Percentiles rank a stretch among this genome's conserved stretches.
phyloP scores from a whole-genome alignment of 2,113 vertebrate genomes.

The Chionomys nivalis region DNA sequence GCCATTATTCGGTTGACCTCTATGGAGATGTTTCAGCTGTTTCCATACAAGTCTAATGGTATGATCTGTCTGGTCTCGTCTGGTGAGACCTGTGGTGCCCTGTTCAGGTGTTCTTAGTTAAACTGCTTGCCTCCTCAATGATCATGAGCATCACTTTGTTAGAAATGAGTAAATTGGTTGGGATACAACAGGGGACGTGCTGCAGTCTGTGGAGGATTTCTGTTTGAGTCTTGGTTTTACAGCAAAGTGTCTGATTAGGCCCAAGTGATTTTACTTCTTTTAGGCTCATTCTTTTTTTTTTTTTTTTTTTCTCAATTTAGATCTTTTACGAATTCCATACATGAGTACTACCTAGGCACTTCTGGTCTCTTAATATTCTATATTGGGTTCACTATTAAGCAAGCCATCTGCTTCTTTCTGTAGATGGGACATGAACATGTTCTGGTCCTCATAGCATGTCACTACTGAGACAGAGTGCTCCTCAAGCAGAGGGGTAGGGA shows the following conservation, averaged over 20 bases:
- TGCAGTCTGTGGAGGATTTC: conserved; percentile 34
- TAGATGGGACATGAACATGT: not conserved
- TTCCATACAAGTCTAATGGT: not conserved
- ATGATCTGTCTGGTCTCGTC: not conserved
- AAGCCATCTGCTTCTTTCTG: not conserved
- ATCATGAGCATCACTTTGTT: conserved; percentile 37
- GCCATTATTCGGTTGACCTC: not conserved
- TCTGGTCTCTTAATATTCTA: not conserved
- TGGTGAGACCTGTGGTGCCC: not conserved
- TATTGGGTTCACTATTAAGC: not conserved
- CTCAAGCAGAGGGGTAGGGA: no score
- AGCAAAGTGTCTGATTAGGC: not conserved
- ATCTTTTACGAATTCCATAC: not conserved
- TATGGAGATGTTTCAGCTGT: conserved; percentile 26
- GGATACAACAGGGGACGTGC: not conserved
- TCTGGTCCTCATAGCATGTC: not conserved
- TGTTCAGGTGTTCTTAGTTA: conserved; percentile 35
- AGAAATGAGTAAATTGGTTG: conserved; percentile 39
- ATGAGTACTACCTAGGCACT: not conserved
- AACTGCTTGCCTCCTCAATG: conserved; percentile 23
- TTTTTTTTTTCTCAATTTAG: not conserved
- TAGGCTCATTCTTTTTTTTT: not conserved
- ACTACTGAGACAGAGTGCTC: not conserved
- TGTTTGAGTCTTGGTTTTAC: not conserved
- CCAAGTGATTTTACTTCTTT: not conserved